A percentile compares a stretch with the other conserved stretches of the same genome.
These are phyloP conservation scores for Phoenoteleia sp. DNA, from an alignment of 2,888 invertebrate species.

Conservation along the genomic window DNA sequence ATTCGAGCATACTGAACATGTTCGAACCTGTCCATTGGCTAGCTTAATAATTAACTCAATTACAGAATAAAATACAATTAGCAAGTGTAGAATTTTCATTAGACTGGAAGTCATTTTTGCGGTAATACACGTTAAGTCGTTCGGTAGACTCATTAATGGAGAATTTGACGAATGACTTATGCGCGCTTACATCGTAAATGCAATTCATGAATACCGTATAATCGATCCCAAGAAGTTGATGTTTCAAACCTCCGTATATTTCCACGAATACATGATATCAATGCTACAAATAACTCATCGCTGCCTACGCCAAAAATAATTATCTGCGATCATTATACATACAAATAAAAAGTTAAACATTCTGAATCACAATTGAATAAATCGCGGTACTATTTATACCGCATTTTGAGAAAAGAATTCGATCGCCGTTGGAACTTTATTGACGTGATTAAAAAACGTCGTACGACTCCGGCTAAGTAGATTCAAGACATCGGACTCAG, in stretches of 20 bases:
- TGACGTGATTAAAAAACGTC: constrained; percentile 32
- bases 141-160: constrained; percentile 51
- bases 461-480: constrained; percentile 38
- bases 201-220: constrained; percentile 63
- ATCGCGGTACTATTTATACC: too few relatives aligned
- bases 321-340: constrained; percentile 36
- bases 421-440: too few relatives aligned
- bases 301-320: constrained; percentile 64
- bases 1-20: too few relatives aligned
- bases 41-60: too few relatives aligned
- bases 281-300: constrained; percentile 60
- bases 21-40: too few relatives aligned
- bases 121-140: constrained; percentile 29
- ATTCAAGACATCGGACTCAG: constrained; percentile 24
- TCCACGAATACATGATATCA: constrained; percentile 63
- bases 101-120: constrained; percentile 23
- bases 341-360: too few relatives aligned
- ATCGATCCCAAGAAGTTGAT: constrained; percentile 61
- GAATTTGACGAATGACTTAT: constrained; percentile 62
- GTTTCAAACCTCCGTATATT: constrained; percentile 59
- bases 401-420: too few relatives aligned
- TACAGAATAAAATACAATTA: background rate
- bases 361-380: too few relatives aligned
- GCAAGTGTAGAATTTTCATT: constrained; percentile 21
- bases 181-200: constrained; percentile 57